Evolutionary conservation across 2,888 invertebrate genomes (phyloP), one percentile per base, ranked within the genome.

Genomic region (Xestia xanthographa): DNA sequence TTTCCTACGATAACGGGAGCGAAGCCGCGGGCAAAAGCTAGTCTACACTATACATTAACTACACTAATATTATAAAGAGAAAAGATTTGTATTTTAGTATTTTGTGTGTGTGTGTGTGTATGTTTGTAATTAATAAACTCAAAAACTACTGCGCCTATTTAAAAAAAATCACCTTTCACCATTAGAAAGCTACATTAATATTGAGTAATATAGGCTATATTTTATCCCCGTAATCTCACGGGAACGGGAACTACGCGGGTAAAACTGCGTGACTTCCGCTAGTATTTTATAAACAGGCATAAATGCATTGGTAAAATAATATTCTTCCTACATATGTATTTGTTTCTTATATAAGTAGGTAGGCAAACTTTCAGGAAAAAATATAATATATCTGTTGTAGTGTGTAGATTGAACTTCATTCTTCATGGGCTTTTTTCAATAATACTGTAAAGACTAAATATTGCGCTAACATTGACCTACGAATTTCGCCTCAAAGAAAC

Each of bases 401-500:
- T 56, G 53, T n/a, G 29, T 5, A 17, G 9, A 41, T 63, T 17
- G 0, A 6, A 26, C 0, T 14, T 56, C 6, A 26, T 56, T 14
- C 2, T 56, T 26, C 56, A 56, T 56, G 26, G 0, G 14, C 56
- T 14, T 26, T 34, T 20, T 38, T 0, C 9, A 53, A 50, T 43
- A 34, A 75, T 26, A 60, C 1, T 26, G 4, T 38, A 34, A n/a
- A 41, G n/a, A 22, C 14, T n/a, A 5, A 29, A 20, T 41, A 45
- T 66, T 12, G 8, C 60, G 34, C 34, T 17, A 11, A 50, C 48
- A 60, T 66, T 11, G 22, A 29, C 63, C 48, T 45, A 70, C 8
- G 14, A 69, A n/a, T 45, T 43, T 48, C 8, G 6, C 14, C 41
- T 50, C n/a, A 50, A 66, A 60, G 56, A 72, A 65, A 34, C 56